Base-by-base conservation (phyloP, 1,140 invertebrate species). In the Drosophila pachea region DNA sequence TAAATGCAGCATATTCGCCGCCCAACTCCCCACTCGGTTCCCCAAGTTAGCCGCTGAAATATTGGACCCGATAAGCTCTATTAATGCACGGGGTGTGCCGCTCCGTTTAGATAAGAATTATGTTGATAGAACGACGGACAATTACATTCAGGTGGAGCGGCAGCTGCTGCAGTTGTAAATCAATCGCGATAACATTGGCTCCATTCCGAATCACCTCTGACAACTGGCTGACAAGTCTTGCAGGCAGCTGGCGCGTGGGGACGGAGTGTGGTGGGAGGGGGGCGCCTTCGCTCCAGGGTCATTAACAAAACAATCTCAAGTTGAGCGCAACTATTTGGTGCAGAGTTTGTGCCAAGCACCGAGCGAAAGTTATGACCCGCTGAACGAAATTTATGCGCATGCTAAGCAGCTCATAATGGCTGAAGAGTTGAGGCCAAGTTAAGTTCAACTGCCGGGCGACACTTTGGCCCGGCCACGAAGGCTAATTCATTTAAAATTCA, bases 401-500 rank as follows among this genome's bases (percentile, higher is more conserved):
- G 32, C 68, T 68, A 72, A 72, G 52, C 64, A 61, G 53, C 50
- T 50, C 50, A 67, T 68, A 50, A 72, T 38, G 64, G 50, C 35
- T 52, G 12, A 60, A 52, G 49, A 61, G 55, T 14, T 7, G 22
- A 29, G 16, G 16, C 45, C 49, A 35, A 32, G 35, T 14, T 14
- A 31, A 33, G 53, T 31, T 48, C 31, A 12, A 31, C 16, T 47
- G 33, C 56, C 35, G 12, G 3, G 49, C 67, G 60, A 58, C 67
- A 63, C 56, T 55, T 47, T 48, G 7, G 14, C 22, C 33, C 5
- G 66, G 76, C 49, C 81, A 83, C 86, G 76, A 79, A 79, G 86
- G 71, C 73, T 75, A 86, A 84, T 84, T 86, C 81, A 86, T 84
- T 69, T 86, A 86, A 86, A 76, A 84, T 86, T 74, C 79, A 84